Percentiles rank a stretch among this genome's conserved stretches.
Conservation (phyloP, 2,888 invertebrate genomes). For the Piscicola geometra region DNA sequence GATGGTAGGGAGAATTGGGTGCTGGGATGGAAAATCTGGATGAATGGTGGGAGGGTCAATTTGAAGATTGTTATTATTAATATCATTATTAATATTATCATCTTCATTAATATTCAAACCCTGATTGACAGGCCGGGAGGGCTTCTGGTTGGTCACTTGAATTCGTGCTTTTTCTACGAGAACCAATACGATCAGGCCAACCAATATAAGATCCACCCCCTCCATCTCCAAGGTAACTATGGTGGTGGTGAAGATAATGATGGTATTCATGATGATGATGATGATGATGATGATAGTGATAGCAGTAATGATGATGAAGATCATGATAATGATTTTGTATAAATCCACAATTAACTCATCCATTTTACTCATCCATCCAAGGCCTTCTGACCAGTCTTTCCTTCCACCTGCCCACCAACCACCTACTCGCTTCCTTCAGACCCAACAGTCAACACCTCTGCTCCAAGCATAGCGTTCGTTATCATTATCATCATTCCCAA, state of each 20-base stretch:
- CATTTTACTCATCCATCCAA: conserved; percentile 38
- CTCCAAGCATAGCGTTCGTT: too few species aligned
- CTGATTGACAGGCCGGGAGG: conserved; percentile 49
- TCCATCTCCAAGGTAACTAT: conserved; percentile 49
- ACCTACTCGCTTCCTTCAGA: conserved; percentile 69
- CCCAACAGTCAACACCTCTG: conserved; percentile 59
- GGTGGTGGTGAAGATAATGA: too few species aligned
- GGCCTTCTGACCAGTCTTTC: conserved; percentile 66
- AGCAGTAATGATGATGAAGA: too few species aligned
- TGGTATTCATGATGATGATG: conserved; percentile 47
- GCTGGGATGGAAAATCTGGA: too few species aligned
- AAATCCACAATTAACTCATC: not conserved
- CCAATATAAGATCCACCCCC: conserved; percentile 44
- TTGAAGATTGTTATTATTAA: not conserved
- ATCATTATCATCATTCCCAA: too few species aligned
- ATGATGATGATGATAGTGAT: too few species aligned
- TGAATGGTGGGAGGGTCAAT: not conserved
- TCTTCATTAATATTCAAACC: not conserved
- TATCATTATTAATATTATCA: not conserved
- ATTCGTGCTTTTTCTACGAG: conserved; percentile 51
- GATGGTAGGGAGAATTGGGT: too few species aligned
- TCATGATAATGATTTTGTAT: too few species aligned
- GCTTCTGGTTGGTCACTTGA: conserved; percentile 52
- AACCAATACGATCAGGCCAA: conserved; percentile 25
- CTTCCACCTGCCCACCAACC: conserved; percentile 65